A percentile compares a stretch with the other conserved stretches of the same genome.
These are phyloP conservation scores for Caretta caretta DNA, from an alignment of 2,113 vertebrate genomes.

Conservation along the genomic window DNA sequence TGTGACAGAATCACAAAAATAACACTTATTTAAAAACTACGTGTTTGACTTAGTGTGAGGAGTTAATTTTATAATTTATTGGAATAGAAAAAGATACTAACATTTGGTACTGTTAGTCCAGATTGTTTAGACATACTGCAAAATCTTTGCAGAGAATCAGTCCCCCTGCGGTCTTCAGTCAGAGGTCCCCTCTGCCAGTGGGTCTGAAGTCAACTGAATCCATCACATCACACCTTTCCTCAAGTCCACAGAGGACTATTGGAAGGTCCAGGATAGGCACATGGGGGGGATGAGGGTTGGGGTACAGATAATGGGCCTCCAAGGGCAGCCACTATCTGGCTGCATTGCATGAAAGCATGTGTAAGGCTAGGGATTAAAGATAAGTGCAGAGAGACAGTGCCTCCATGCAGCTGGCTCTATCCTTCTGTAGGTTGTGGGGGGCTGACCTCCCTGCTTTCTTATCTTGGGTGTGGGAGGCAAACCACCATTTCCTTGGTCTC, in stretches of 20 bases:
- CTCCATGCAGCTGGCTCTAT: background rate
- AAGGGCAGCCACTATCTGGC: background rate
- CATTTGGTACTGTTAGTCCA: background rate
- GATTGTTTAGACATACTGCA: background rate
- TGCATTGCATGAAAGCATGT: background rate
- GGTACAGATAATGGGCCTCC: too few relatives aligned
- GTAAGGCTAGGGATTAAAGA: background rate
- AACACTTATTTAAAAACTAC: background rate
- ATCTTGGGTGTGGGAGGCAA: background rate
- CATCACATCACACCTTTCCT: background rate
- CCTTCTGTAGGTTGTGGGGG: background rate
- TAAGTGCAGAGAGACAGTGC: background rate
- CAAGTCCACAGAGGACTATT: background rate
- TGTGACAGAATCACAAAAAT: background rate
- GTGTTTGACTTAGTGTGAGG: background rate
- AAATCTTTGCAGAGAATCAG: background rate
- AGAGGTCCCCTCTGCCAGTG: background rate
- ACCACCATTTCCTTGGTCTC: background rate
- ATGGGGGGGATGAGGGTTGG: background rate
- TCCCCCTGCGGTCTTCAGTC: background rate
- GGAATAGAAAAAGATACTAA: background rate
- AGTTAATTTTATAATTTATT: background rate
- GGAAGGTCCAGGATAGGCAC: background rate
- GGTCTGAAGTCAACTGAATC: background rate
- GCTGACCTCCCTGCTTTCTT: background rate